A percentile compares a stretch with the other conserved stretches of the same genome.
These are phyloP conservation scores for Hydropotes inermis DNA, from an alignment of 2,113 vertebrate species.

Conservation along the genomic window DNA sequence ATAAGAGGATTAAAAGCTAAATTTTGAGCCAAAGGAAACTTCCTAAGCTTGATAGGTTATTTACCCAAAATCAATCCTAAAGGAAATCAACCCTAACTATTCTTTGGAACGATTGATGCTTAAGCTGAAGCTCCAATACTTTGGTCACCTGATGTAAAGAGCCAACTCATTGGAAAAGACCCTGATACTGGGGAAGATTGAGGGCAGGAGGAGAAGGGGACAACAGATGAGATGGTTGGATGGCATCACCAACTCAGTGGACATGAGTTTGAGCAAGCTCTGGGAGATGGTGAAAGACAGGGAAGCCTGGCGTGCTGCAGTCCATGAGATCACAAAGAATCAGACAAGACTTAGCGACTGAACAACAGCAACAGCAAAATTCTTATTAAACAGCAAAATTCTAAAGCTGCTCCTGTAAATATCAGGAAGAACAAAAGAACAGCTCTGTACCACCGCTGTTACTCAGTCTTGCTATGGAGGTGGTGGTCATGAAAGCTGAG, in stretches of 20 bases:
- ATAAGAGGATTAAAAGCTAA: neutral
- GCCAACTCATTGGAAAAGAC: neutral
- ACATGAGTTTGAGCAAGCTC: neutral
- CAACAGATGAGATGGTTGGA: neutral
- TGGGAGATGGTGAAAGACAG: neutral
- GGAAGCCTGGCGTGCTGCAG: neutral
- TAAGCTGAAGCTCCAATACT: neutral
- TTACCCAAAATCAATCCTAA: neutral
- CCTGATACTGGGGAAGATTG: neutral
- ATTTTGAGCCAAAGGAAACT: neutral
- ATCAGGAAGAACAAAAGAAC: neutral
- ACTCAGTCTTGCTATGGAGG: rapidly evolving
- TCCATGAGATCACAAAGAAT: neutral
- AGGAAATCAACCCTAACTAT: neutral
- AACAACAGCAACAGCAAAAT: neutral
- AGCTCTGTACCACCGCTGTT: rapidly evolving
- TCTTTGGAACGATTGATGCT: neutral
- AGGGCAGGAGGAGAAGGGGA: neutral
- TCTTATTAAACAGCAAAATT: too few species aligned
- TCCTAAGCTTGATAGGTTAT: neutral
- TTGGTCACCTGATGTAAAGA: neutral
- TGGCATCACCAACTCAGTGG: rapidly evolving
- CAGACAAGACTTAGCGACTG: rapidly evolving
- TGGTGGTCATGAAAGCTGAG: neutral
- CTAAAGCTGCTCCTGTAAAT: neutral